phyloP scores from a whole-genome alignment of 2,797 vertebrate species.

The Oryzias dopingdopingensis region DNA sequence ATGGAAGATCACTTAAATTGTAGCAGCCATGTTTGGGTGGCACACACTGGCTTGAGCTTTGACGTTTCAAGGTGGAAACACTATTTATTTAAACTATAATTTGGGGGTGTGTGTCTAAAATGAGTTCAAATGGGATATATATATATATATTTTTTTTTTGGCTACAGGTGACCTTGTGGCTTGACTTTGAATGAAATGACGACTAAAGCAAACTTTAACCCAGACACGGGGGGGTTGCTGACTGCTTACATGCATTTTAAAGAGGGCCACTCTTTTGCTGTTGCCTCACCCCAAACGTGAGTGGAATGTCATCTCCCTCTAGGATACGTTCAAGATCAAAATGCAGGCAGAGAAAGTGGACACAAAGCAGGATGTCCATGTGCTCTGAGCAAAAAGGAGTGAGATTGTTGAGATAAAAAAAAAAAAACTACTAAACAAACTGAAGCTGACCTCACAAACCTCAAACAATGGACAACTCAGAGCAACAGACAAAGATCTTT shows the following conservation, averaged over 20 bases:
- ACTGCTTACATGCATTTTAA: conserved; percentile 67
- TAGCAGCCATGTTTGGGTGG: no score
- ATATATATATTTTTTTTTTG: background rate
- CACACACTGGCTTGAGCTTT: no score
- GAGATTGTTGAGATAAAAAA: conserved; percentile 14
- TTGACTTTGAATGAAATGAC: conserved; percentile 12
- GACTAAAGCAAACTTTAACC: conserved; percentile 29
- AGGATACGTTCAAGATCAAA: conserved; percentile 43
- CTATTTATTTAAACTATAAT: background rate
- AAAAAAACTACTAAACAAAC: conserved; percentile 36
- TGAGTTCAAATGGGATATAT: no score
- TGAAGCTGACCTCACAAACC: conserved; percentile 61
- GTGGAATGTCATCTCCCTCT: conserved; percentile 49
- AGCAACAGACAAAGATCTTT: conserved; percentile 63
- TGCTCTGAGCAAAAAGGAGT: conserved; percentile 31
- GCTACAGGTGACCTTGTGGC: background rate
- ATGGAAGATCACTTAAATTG: no score
- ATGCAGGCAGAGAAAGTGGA: conserved; percentile 21
- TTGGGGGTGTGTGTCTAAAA: background rate
- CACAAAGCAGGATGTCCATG: conserved; percentile 17
- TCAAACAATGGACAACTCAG: conserved; percentile 64
- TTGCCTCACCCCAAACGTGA: conserved; percentile 51
- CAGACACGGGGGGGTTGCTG: conserved; percentile 28
- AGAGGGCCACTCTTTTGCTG: conserved; percentile 45
- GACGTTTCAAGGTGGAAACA: no score